Base-by-base conservation (phyloP, 2,888 invertebrate genomes). In the Cephus sareptanus region DNA sequence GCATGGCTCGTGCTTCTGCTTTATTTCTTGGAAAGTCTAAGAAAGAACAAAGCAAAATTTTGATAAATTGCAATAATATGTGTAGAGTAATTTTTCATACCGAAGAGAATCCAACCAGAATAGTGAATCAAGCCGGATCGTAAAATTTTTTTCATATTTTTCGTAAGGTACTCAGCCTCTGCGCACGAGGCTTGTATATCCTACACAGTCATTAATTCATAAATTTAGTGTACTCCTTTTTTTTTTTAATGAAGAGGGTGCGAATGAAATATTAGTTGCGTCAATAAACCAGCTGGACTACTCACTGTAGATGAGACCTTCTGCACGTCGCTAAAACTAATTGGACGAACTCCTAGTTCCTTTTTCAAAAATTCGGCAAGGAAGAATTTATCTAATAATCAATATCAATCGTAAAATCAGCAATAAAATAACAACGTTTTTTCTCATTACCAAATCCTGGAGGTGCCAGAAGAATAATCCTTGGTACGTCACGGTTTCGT, bases 401-500 rank as follows among this genome's bases (percentile, higher is more conserved):
- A 74, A 74, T 30, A 0, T 76, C 70, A 40, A 74, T 56, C 13
- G n/a, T 69, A 56, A 75, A 15, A 35, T 40, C 4, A 30, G 23
- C 15, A 31, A n/a, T 73, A 35, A 69, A 34, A n/a, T 76, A 68
- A 34, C 9, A 11, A 12, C 1, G 13, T 70, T 30, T 13, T 30
- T 30, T 71, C 11, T 23, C 12, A 9, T 71, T 71, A 89, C 91
- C 89, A n/a, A 90, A 88, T 71, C 82, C 83, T 1, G 94, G 93
- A 1, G 94, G 91, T 4, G 94, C 91, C 13, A 95, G 80, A 6
- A 95, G 89, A 34, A 95, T 91, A 31, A 94, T 92, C 82, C 94
- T 92, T 0, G 93, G 89, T 11, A 93, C 92, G 83, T 93, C 93
- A 31, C 93, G 91, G 79, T 90, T 92, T 83, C 92, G 92, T 15